Conservation (phyloP, 2,797 vertebrate species). For the Fratercula arctica region DNA sequence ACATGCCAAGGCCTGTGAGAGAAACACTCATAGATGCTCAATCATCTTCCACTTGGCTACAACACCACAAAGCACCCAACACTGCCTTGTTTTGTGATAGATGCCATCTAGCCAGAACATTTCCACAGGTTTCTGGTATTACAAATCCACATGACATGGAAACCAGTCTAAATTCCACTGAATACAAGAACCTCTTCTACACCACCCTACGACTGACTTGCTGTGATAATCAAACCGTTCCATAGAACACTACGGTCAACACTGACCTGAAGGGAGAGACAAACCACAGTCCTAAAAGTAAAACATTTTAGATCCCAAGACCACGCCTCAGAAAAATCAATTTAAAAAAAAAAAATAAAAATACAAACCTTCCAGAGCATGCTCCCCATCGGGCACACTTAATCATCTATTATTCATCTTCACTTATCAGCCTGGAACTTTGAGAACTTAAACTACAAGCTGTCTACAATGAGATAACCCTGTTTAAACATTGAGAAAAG, state of each 20-base stretch:
- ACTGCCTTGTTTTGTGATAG: neutral
- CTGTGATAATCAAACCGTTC: neutral
- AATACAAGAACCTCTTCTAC: neutral
- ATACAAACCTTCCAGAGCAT: neutral
- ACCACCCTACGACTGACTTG: neutral
- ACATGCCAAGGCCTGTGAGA: neutral
- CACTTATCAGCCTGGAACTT: neutral
- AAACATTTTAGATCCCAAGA: neutral
- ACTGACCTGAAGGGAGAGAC: neutral
- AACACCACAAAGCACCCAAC: neutral
- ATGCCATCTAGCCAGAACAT: neutral
- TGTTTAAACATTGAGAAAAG: conserved; percentile 4
- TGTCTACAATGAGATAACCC: neutral
- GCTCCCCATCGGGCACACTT: neutral
- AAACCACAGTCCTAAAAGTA: neutral
- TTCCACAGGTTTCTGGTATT: neutral
- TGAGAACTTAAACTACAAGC: neutral
- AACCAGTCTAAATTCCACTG: neutral
- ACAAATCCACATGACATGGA: neutral
- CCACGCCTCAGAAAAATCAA: neutral
- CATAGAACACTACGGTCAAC: neutral
- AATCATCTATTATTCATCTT: conserved; percentile 1
- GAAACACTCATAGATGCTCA: neutral
- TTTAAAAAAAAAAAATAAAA: accelerated
- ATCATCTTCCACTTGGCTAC: neutral